Evolutionary conservation across 1,140 invertebrate genomes (phyloP).

Genomic region (Caenorhabditis inopinata): DNA sequence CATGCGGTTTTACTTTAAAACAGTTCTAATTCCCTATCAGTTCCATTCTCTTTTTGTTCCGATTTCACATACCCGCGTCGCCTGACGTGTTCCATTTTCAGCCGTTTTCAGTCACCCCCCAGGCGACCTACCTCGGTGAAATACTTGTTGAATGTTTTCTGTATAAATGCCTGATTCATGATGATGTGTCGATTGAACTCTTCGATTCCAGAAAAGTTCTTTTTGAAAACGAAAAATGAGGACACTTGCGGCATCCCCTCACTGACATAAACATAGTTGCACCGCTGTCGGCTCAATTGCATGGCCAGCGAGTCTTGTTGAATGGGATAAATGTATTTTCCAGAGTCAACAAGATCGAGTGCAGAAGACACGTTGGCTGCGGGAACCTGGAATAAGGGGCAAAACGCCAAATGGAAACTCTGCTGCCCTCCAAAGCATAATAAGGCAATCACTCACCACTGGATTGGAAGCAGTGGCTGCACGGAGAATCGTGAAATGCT

Average conservation of each 20-base stretch:
- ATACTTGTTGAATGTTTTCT: constrained; percentile 34
- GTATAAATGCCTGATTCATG: constrained; percentile 39
- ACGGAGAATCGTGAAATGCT: constrained; percentile 27
- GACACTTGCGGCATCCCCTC: constrained; percentile 39
- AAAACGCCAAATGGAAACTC: no score
- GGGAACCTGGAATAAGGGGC: neutral
- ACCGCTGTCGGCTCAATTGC: constrained; percentile 33
- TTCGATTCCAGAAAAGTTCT: neutral
- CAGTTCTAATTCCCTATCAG: no score
- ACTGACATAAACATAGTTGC: constrained; percentile 37
- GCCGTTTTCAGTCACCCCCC: no score
- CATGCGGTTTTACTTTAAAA: no score
- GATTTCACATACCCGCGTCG: no score
- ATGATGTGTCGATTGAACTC: constrained; percentile 28
- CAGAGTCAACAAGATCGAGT: constrained; percentile 27
- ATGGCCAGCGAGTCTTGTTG: constrained; percentile 38
- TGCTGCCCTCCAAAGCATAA: no score
- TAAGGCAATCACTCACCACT: constrained; percentile 23
- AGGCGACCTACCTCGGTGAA: constrained; percentile 17
- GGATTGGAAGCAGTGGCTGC: constrained; percentile 25
- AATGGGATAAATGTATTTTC: constrained; percentile 43
- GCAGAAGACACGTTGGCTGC: constrained; percentile 6
- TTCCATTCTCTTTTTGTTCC: no score
- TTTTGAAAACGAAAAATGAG: constrained; percentile 30
- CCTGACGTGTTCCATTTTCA: no score